A percentile compares a stretch with the other conserved stretches of the same genome.
Conservation (phyloP, 2,797 vertebrate genomes). For the Sebastes hubbsi region DNA sequence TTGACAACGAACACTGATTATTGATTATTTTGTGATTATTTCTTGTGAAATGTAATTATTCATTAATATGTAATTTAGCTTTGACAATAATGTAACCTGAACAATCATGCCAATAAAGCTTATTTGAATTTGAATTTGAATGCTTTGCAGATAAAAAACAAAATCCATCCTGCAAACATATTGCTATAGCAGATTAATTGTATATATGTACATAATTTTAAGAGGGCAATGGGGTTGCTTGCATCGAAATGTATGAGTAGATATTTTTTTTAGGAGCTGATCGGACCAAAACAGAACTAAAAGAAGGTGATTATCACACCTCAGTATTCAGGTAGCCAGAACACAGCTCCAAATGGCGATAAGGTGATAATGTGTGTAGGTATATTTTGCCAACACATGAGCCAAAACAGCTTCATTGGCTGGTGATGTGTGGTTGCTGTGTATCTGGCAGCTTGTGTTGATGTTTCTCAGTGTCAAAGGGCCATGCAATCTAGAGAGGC, state of each 20-base stretch:
- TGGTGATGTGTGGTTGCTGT: not conserved
- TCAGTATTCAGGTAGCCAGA: not conserved
- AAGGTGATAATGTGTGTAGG: not conserved
- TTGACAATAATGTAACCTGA: no score
- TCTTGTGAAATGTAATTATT: no score
- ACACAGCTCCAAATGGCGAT: not conserved
- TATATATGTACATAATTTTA: not conserved
- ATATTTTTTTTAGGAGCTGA: not conserved
- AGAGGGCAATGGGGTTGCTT: not conserved
- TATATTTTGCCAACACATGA: constrained; percentile 2
- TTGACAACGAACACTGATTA: not conserved
- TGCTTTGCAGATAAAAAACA: not conserved
- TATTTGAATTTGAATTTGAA: no score
- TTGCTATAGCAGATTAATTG: no score
- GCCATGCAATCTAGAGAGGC: not conserved
- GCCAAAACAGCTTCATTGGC: not conserved
- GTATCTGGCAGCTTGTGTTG: constrained; percentile 3
- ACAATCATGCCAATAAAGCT: no score
- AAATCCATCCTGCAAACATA: not conserved
- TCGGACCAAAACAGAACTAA: not conserved
- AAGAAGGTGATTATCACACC: not conserved
- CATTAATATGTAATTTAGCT: no score
- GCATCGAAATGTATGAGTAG: not conserved
- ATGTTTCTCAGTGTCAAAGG: not conserved
- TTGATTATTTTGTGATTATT: no score